These are phyloP conservation scores for Himalopsyche anomala DNA, from an alignment of 2,888 invertebrate species.

Conservation along the genomic window DNA sequence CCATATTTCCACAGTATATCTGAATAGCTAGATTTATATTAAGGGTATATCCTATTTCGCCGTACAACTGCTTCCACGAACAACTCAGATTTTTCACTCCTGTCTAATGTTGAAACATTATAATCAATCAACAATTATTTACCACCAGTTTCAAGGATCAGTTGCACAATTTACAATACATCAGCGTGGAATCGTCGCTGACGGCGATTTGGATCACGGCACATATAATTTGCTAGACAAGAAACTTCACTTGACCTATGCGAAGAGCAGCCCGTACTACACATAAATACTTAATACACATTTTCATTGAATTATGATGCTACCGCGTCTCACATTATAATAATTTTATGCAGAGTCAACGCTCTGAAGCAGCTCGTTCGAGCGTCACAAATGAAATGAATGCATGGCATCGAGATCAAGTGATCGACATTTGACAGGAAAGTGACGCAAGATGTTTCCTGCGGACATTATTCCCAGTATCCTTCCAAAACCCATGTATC, in stretches of 20 bases:
- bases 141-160: not conserved
- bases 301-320: not conserved
- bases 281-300: constrained; percentile 2
- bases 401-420: constrained; percentile 12
- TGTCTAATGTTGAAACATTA: not conserved
- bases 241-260: constrained; percentile 3
- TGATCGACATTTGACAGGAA: constrained; percentile 33
- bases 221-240: not conserved
- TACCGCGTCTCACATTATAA: constrained; percentile 11
- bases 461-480: constrained; percentile 31
- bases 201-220: not conserved
- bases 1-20: not conserved
- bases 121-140: not conserved
- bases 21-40: constrained; percentile 11
- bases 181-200: not conserved
- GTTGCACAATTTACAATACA: not conserved
- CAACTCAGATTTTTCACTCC: not conserved
- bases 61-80: not conserved
- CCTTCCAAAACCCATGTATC: not conserved
- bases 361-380: not conserved
- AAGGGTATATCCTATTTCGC: constrained; percentile 36
- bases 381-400: not conserved
- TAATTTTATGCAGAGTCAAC: constrained; percentile 28
- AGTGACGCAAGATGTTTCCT: constrained; percentile 43
- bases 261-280: not conserved